Base-by-base conservation (phyloP, 2,113 vertebrate species). In the Alosa alosa region DNA sequence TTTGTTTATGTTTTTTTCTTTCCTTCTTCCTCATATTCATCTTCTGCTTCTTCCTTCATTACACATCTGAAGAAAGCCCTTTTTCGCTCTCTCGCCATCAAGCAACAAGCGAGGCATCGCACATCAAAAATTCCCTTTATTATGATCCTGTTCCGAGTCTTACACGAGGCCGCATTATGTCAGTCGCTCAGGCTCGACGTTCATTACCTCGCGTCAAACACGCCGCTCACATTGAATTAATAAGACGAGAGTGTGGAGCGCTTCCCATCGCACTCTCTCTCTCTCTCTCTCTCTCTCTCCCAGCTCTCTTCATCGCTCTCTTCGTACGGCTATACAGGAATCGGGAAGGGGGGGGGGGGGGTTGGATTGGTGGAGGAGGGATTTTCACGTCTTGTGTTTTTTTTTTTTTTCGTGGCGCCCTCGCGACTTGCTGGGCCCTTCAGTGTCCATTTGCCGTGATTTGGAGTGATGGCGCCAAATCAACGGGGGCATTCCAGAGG, bases 141-240 rank as follows among this genome's bases (percentile, higher is more conserved):
- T 78, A 78, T 78, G 72, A 41, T 75, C 72, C 72, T 41, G 72
- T 78, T 78, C 13, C 13, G 72, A 78, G 72, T 39, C 72, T 36
- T 78, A 83, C 57, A 55, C 39, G 72, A 45, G 44, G 25, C 55
- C 9, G 22, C 10, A n/a, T 89, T 50, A 85, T 90, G 88, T 91
- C 91, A 91, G 88, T 75, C 85, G 39, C 68, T 68, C 84, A 72
- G 88, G 83, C 91, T 86, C 84, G 44, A 85, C 90, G 89, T 84
- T 92, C 91, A 91, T 93, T 92, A 91, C 84, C 82, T 84, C 93
- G 91, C 88, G 91, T 94, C 94, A 94, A 93, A 92, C 44, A 36
- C 52, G 15, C 75, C 82, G 83, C 90, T 92, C 88, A 90, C 83
- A 94, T 94, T 93, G 92, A 89, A 90, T 92, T 93, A 94, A 94